Evolutionary conservation across 2,113 vertebrate species (phyloP).

Genomic region (Salvator merianae): DNA sequence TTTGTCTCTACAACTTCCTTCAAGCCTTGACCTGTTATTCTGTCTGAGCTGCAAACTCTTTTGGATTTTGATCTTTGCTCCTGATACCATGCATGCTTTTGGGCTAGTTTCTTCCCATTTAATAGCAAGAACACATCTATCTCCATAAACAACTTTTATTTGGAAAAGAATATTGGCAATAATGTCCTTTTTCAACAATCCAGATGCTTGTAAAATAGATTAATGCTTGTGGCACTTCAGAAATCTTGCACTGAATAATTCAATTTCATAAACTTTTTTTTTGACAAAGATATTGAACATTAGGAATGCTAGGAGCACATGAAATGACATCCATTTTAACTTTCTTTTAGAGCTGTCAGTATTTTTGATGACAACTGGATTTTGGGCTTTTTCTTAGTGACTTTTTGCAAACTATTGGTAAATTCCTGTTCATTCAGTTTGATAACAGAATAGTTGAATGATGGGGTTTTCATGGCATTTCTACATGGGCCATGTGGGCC

Average conservation of each 20-base stretch:
- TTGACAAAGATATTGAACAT: not conserved
- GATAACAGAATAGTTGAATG: too few relatives aligned
- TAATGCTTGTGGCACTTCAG: slow-evolving; percentile 19
- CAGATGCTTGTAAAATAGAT: slow-evolving; percentile 28
- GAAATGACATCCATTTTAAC: not conserved
- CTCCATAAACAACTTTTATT: slow-evolving; percentile 8
- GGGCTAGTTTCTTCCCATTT: not conserved
- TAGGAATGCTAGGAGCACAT: not conserved
- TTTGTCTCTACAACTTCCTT: not conserved
- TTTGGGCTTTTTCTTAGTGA: not conserved
- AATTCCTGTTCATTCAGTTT: not conserved
- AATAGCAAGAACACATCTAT: not conserved
- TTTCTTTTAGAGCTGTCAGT: not conserved
- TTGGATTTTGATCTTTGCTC: not conserved
- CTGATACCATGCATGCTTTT: not conserved
- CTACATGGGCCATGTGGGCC: too few relatives aligned
- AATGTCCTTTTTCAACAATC: slow-evolving; percentile 6
- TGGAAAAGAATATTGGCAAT: slow-evolving; percentile 16
- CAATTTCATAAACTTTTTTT: not conserved
- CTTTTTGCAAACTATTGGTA: not conserved
- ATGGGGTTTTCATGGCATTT: too few relatives aligned
- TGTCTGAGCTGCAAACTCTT: not conserved
- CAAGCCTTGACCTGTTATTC: not conserved
- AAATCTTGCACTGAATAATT: slow-evolving; percentile 23
- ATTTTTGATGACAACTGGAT: not conserved